phyloP scores from a whole-genome alignment of 2,888 invertebrate genomes.

The Rhimphoctona megacephalus region DNA sequence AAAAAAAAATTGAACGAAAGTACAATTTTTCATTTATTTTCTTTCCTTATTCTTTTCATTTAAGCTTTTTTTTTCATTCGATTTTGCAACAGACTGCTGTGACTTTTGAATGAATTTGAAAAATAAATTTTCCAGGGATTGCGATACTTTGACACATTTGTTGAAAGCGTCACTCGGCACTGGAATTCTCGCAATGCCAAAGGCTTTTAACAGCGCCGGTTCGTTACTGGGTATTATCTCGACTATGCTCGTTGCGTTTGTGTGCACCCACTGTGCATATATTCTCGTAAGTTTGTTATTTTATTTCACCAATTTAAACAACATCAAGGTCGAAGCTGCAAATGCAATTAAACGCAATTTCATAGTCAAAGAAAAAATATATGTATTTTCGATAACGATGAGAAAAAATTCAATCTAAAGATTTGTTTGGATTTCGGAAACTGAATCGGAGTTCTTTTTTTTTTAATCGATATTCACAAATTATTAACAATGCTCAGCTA shows the following conservation, averaged over 20 bases:
- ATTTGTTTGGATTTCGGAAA: no score
- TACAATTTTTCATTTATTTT: neutral
- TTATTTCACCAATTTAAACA: neutral
- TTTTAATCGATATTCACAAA: no score
- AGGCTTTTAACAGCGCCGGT: slow-evolving; percentile 95
- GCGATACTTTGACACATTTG: slow-evolving; percentile 96
- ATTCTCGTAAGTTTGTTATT: slow-evolving; percentile 89
- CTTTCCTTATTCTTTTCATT: neutral
- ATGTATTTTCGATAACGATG: neutral
- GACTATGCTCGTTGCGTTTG: slow-evolving; percentile 93
- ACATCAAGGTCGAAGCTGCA: neutral
- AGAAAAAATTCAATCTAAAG: neutral
- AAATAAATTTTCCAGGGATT: slow-evolving; percentile 88
- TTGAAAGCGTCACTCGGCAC: slow-evolving; percentile 98
- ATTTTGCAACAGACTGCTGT: neutral
- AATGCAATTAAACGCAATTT: neutral
- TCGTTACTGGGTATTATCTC: slow-evolving; percentile 93
- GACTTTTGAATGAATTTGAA: neutral
- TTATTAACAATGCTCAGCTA: no score
- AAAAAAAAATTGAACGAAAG: neutral
- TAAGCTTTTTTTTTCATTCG: neutral
- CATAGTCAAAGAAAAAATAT: neutral
- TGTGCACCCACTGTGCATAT: slow-evolving; percentile 98
- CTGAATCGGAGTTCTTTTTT: no score
- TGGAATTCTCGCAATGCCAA: slow-evolving; percentile 97